Evolutionary conservation across 2,797 vertebrate species (phyloP).

Genomic region (Gymnocypris eckloni): DNA sequence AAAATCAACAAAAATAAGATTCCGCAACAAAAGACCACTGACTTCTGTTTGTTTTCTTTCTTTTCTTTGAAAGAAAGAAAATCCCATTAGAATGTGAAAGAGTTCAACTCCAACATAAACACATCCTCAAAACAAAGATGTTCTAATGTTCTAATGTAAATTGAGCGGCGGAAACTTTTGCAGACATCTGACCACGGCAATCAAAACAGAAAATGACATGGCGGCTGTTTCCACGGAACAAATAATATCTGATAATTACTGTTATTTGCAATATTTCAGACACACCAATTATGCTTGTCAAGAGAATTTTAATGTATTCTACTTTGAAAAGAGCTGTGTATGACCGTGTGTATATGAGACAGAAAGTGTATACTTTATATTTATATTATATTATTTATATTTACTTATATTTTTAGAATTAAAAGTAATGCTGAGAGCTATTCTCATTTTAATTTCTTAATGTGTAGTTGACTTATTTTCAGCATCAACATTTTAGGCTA

Average conservation of each 20-base stretch:
- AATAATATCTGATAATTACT: slow-evolving; percentile 83
- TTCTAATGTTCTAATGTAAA: slow-evolving; percentile 73
- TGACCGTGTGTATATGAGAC: slow-evolving; percentile 38
- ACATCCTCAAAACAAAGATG: slow-evolving; percentile 71
- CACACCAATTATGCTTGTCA: slow-evolving; percentile 78
- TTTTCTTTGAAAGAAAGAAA: slow-evolving; percentile 53
- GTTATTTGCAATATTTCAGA: slow-evolving; percentile 78
- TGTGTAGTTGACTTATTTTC: not conserved
- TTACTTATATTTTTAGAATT: slow-evolving; percentile 10
- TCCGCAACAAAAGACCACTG: slow-evolving; percentile 67
- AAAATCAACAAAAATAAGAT: slow-evolving; percentile 67
- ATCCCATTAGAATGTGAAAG: slow-evolving; percentile 59
- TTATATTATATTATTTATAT: too few species aligned
- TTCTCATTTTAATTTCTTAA: slow-evolving; percentile 8
- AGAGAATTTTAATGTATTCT: slow-evolving; percentile 67
- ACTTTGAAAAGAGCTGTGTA: slow-evolving; percentile 44
- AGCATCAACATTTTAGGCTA: not conserved
- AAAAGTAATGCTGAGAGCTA: slow-evolving; percentile 34
- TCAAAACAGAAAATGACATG: slow-evolving; percentile 75
- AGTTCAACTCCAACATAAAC: slow-evolving; percentile 64
- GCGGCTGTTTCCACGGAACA: slow-evolving; percentile 78
- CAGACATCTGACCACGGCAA: slow-evolving; percentile 72
- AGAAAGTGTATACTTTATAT: not conserved
- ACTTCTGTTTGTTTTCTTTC: slow-evolving; percentile 35
- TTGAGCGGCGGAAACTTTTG: slow-evolving; percentile 68